Base-by-base conservation (phyloP, 1,140 invertebrate genomes). In the Harpegnathos saltator region DNA sequence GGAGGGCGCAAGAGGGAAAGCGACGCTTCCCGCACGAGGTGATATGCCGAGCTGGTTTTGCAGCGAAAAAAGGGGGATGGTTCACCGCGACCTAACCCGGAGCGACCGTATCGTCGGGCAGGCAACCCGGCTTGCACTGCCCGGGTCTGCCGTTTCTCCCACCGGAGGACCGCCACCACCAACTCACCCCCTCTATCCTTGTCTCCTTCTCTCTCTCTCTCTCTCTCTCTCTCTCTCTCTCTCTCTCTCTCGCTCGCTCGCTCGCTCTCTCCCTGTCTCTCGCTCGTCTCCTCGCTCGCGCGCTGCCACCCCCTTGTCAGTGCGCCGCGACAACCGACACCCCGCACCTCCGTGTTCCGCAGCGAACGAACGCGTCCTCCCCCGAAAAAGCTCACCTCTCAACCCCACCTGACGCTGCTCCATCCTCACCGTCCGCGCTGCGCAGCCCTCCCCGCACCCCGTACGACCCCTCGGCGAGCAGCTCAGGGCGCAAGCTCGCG, bases 41-140 rank as follows among this genome's bases (percentile, higher is more conserved):
- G 19, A 50, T 71, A 24, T 50, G 11, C n/a, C 56, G 19, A 24
- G 29, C 29, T 58, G 19, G 63, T 33, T 65, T 24, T 62, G 26
- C 17, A 69, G 52, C 82, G 11, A 72, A 38, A 83, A 59, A 66
- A 69, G 68, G 52, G 56, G 73, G 74, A 71, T 68, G 48, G 72
- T 68, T 58, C 58, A 68, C 33, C 83, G 63, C 63, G 80, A 81
- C 62, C 38, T 44, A 80, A 29, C 63, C 83, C 52, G 82, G 54
- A 87, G 58, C 87, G 87, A 91, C 90, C 91, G 91, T 93, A 92
- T 90, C 85, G 87, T 92, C 93, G 91, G 92, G 90, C 92, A 93
- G 91, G 90, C 90, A 92, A 93, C 93, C 93, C 93, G 93, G 92
- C 93, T 93, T 92, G 91, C 89, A 94, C 93, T 94, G 93, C 93